Evolutionary conservation across 2,888 invertebrate species (phyloP).

Genomic region (Epirrita christyi): DNA sequence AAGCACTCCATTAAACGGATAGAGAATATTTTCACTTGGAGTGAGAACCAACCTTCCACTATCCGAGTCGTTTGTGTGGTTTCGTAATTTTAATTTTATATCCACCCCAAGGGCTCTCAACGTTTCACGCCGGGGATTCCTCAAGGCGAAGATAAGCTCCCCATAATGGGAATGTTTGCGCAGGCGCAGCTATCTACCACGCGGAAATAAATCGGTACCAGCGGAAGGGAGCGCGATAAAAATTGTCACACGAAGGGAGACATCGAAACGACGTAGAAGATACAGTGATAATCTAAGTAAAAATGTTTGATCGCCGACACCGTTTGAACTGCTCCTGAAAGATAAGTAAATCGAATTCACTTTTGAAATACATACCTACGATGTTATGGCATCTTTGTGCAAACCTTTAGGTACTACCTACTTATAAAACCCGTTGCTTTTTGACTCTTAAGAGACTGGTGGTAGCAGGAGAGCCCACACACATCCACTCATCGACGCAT

Average conservation of each 20-base stretch:
- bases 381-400: background rate
- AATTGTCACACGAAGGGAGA: constrained; percentile 58
- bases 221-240: constrained; percentile 81
- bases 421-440: too few species aligned
- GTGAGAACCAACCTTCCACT: too few species aligned
- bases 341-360: constrained; percentile 37
- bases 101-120: background rate
- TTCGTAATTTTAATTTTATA: background rate
- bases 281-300: constrained; percentile 36
- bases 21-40: too few species aligned
- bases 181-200: constrained; percentile 69
- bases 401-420: too few species aligned
- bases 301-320: constrained; percentile 27
- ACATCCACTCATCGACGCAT: too few species aligned
- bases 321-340: constrained; percentile 33
- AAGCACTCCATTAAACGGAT: too few species aligned
- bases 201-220: constrained; percentile 77
- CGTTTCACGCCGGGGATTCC: constrained; percentile 58
- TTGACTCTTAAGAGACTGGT: too few species aligned
- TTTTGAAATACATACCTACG: constrained; percentile 24
- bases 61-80: too few species aligned
- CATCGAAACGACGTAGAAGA: constrained; percentile 24
- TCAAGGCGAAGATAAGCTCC: constrained; percentile 66
- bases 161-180: constrained; percentile 71
- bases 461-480: too few species aligned